A percentile compares a stretch with the other conserved stretches of the same genome.
phyloP scores from a whole-genome alignment of 2,888 invertebrate genomes.

The Leptinotarsa tumamoca region DNA sequence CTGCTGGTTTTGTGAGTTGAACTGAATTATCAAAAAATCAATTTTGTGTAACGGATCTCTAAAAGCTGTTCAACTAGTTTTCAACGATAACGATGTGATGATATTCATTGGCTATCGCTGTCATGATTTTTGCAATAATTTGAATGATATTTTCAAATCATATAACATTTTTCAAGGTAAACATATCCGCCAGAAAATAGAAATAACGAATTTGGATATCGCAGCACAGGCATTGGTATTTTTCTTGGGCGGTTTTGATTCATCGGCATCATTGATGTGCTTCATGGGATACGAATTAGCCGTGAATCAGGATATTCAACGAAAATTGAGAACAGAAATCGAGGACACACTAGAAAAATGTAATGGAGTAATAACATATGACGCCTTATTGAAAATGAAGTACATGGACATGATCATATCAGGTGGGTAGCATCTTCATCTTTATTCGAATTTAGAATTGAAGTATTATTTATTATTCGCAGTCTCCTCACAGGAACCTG shows the following conservation, averaged over 20 bases:
- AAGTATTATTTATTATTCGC: not conserved
- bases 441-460: not conserved
- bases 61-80: no score
- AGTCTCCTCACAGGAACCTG: no score
- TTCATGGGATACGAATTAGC: slow-evolving; percentile 72
- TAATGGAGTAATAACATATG: slow-evolving; percentile 67
- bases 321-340: slow-evolving; percentile 68
- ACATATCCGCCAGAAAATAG: not conserved
- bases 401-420: slow-evolving; percentile 75
- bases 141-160: not conserved
- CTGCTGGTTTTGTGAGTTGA: no score
- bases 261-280: slow-evolving; percentile 65
- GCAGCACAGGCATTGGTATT: slow-evolving; percentile 70
- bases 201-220: slow-evolving; percentile 67
- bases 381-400: slow-evolving; percentile 69
- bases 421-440: slow-evolving; percentile 57
- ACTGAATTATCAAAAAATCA: no score
- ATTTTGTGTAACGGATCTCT: no score
- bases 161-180: not conserved
- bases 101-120: not conserved
- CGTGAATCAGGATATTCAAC: slow-evolving; percentile 71
- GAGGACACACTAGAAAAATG: slow-evolving; percentile 45
- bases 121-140: no score
- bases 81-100: not conserved
- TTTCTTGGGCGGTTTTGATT: slow-evolving; percentile 69